phyloP scores from a whole-genome alignment of 1,140 invertebrate genomes.

The Batillaria attramentaria region DNA sequence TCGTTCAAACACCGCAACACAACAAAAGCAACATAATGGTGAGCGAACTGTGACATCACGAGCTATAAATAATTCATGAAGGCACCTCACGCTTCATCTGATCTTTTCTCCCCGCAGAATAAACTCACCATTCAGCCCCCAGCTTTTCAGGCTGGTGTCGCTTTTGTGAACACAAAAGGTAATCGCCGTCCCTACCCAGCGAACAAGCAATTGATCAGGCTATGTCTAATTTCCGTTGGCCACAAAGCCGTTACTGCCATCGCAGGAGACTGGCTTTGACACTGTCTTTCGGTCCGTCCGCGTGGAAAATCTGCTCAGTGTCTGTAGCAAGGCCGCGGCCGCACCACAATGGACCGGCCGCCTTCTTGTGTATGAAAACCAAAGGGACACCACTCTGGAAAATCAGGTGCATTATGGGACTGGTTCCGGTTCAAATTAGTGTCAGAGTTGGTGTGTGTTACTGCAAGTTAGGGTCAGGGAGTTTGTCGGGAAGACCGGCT shows the following conservation, averaged over 20 bases:
- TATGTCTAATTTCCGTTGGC: conserved; percentile 20
- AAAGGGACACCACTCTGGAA: neutral
- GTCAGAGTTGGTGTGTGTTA: neutral
- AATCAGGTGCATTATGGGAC: neutral
- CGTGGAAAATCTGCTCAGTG: conserved; percentile 24
- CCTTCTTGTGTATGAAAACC: neutral
- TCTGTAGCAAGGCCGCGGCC: neutral
- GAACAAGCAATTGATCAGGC: conserved; percentile 13
- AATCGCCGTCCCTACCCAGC: neutral
- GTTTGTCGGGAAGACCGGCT: no score
- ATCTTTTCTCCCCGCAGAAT: conserved; percentile 12
- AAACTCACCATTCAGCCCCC: neutral
- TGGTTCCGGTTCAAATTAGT: neutral
- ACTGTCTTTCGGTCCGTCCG: conserved; percentile 13
- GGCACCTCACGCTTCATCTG: conserved; percentile 22
- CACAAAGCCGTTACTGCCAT: conserved; percentile 3
- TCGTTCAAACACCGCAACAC: conserved; percentile 7
- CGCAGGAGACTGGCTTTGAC: conserved; percentile 19
- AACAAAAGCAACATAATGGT: no score
- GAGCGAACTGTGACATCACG: no score
- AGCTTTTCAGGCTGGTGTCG: neutral
- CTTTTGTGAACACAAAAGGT: conserved; percentile 27
- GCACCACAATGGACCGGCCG: no score
- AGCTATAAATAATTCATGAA: conserved; percentile 24
- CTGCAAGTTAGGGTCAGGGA: neutral